A percentile compares a stretch with the other conserved stretches of the same genome.
Evolutionary conservation across 2,113 vertebrate genomes (phyloP).

Genomic region (Rhadina sibilatrix): DNA sequence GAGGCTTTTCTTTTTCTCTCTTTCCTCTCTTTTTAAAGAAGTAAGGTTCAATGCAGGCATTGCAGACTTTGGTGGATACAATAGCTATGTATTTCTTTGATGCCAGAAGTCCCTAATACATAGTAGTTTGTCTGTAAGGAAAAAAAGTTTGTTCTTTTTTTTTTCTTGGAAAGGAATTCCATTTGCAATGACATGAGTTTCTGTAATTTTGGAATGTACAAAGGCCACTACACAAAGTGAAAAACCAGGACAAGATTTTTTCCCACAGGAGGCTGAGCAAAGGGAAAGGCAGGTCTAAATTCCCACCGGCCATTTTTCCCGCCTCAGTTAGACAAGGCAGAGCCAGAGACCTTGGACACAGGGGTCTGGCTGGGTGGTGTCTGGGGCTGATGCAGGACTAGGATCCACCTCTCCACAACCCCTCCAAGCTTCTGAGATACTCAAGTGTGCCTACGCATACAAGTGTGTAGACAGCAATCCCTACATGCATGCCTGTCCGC

Average conservation of each 20-base stretch:
- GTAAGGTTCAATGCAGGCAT: conserved; percentile 85
- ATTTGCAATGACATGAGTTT: conserved; percentile 60
- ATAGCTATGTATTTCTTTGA: conserved; percentile 79
- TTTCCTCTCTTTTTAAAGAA: conserved; percentile 76
- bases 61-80: conserved; percentile 91
- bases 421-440: background rate
- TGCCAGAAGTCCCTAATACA: conserved; percentile 70
- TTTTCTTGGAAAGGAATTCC: conserved; percentile 61
- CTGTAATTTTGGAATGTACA: conserved; percentile 80
- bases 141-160: background rate
- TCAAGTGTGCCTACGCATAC: background rate
- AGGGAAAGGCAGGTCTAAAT: background rate
- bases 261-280: conserved; percentile 6
- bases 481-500: rapidly evolving
- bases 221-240: conserved; percentile 93
- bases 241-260: conserved; percentile 71
- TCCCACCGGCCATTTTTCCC: background rate
- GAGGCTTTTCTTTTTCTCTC: conserved; percentile 46
- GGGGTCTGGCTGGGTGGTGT: background rate
- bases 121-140: conserved; percentile 56
- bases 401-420: background rate
- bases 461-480: rapidly evolving
- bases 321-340: background rate
- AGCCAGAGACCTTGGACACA: background rate
- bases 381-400: background rate